Conservation (phyloP, 2,888 invertebrate genomes). For the Scaptodrosophila latifasciaeformis region DNA sequence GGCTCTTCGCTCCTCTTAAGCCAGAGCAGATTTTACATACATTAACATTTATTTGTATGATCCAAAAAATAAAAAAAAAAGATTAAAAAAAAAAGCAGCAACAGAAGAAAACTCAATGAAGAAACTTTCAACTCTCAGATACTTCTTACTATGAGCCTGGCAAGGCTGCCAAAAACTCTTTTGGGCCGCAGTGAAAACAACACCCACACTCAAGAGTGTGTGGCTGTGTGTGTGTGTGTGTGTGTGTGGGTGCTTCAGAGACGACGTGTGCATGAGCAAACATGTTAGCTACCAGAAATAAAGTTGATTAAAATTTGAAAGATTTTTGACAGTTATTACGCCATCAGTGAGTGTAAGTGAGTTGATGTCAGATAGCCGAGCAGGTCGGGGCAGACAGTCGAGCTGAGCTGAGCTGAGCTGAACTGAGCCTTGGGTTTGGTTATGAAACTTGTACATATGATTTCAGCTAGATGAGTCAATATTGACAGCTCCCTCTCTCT, state of each 20-base stretch:
- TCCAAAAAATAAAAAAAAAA: constrained; percentile 16
- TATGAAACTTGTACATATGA: constrained; percentile 26
- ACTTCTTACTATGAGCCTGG: constrained; percentile 5
- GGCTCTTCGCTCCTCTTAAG: not conserved
- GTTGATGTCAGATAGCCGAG: too few species aligned
- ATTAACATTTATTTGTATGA: constrained; percentile 55
- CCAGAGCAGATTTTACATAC: constrained; percentile 27
- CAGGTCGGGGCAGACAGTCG: not conserved
- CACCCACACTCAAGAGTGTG: too few species aligned
- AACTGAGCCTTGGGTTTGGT: constrained; percentile 9
- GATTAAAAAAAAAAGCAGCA: constrained; percentile 15
- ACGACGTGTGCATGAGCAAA: constrained; percentile 39
- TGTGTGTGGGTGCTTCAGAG: not conserved
- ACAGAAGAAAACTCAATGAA: constrained; percentile 32
- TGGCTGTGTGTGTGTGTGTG: constrained; percentile 2
- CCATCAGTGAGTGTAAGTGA: constrained; percentile 23
- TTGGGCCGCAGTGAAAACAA: not conserved
- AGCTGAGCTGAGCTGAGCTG: constrained; percentile 9
- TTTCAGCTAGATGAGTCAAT: constrained; percentile 53
- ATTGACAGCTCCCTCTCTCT: constrained; percentile 56
- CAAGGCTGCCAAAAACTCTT: constrained; percentile 19
- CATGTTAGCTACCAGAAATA: constrained; percentile 46
- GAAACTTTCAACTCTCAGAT: constrained; percentile 38
- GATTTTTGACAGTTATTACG: constrained; percentile 67
- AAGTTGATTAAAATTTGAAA: constrained; percentile 68